phyloP scores from a whole-genome alignment of 2,888 invertebrate species.

The Sepioteuthis lessoniana region DNA sequence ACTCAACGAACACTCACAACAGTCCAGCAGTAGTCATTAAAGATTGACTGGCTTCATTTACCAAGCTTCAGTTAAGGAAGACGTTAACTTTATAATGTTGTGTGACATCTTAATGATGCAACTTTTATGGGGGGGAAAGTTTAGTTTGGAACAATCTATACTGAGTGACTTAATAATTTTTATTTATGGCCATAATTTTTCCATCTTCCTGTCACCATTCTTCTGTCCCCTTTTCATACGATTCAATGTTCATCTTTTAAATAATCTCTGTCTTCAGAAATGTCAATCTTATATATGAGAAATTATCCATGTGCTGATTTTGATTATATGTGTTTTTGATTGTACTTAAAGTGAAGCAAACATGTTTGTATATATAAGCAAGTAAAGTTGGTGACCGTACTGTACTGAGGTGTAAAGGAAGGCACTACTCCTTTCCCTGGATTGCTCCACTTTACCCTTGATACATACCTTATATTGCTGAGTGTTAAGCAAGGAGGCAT shows the following conservation, averaged over 20 bases:
- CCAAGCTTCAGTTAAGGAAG: neutral
- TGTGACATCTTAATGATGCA: neutral
- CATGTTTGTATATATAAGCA: too few species aligned
- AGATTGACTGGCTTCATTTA: neutral
- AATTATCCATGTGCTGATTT: too few species aligned
- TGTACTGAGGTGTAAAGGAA: too few species aligned
- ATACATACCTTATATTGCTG: too few species aligned
- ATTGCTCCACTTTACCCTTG: too few species aligned
- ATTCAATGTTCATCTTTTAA: neutral
- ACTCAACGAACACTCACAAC: neutral
- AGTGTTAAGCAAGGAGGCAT: too few species aligned
- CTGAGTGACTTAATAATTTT: conserved; percentile 33
- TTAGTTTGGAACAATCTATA: neutral
- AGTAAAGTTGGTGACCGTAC: too few species aligned
- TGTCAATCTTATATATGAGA: neutral
- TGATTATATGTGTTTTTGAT: too few species aligned
- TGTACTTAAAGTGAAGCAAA: too few species aligned
- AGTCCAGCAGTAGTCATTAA: conserved; percentile 33
- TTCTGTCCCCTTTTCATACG: neutral
- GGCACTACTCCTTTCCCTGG: too few species aligned
- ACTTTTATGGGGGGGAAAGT: neutral
- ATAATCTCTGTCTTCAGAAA: neutral
- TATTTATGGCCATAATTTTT: neutral
- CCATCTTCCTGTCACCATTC: neutral
- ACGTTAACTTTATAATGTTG: neutral